Conservation (phyloP, 37 sponge, comb jelly and placozoan species). For the Beroe ovata region DNA sequence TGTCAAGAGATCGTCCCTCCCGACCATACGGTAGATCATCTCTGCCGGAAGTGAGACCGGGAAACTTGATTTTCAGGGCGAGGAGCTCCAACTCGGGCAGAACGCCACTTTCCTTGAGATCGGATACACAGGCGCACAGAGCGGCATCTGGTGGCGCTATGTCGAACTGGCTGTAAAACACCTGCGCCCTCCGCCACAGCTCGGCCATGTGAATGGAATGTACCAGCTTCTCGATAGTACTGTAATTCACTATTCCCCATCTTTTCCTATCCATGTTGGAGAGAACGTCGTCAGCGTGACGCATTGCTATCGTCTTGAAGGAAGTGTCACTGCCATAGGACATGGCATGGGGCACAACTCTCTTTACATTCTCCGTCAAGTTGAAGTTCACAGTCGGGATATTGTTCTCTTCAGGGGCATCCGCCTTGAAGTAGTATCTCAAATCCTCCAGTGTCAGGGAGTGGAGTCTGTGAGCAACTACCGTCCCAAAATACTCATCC, state of each 20-base stretch:
- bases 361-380: slow-evolving; percentile 14
- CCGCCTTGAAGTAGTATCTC: slow-evolving; percentile 32
- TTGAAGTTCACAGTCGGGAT: slow-evolving; percentile 55
- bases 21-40: not conserved
- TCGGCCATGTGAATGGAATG: slow-evolving; percentile 49
- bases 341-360: slow-evolving; percentile 1
- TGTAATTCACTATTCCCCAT: slow-evolving; percentile 27
- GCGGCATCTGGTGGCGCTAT: not conserved
- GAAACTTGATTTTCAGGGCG: slow-evolving; percentile 61
- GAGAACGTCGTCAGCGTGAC: slow-evolving; percentile 44
- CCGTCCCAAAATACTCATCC: not conserved
- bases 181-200: not conserved
- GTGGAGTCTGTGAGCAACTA: slow-evolving; percentile 38
- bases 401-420: not conserved
- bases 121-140: slow-evolving; percentile 36
- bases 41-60: slow-evolving; percentile 46
- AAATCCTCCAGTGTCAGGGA: slow-evolving; percentile 44
- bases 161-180: not conserved
- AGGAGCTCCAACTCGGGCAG: slow-evolving; percentile 37
- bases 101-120: not conserved
- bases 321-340: not conserved
- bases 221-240: slow-evolving; percentile 5
- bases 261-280: slow-evolving; percentile 8
- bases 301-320: slow-evolving; percentile 41
- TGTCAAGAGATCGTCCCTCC: not conserved